Conservation (phyloP, 2,113 vertebrate genomes). For the Hippocampus comes region DNA sequence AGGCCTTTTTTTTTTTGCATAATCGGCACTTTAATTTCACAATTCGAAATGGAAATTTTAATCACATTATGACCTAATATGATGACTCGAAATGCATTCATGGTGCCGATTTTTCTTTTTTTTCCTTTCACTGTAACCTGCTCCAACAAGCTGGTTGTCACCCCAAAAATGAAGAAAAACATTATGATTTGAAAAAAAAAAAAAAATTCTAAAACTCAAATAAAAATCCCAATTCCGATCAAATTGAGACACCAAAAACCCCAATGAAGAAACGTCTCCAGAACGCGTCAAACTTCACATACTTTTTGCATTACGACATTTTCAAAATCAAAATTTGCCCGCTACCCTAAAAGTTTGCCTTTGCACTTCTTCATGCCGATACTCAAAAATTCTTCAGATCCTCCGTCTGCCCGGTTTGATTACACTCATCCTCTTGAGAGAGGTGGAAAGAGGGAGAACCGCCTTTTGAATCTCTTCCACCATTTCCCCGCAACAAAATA, state of each 20-base stretch:
- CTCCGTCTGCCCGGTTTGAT: slow-evolving; percentile 54
- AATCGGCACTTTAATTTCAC: not conserved
- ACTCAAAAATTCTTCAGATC: slow-evolving; percentile 40
- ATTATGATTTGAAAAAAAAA: no score
- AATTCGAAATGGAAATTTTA: not conserved
- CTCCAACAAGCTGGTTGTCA: not conserved
- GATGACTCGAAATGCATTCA: not conserved
- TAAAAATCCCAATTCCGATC: no score
- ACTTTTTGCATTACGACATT: no score
- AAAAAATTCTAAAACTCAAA: no score
- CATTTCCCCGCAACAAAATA: slow-evolving; percentile 52
- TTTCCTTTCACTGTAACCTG: not conserved
- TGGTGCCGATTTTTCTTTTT: not conserved
- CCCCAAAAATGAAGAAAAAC: no score
- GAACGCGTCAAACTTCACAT: no score
- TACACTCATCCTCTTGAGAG: slow-evolving; percentile 44
- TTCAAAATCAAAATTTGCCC: no score
- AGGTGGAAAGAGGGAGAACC: slow-evolving; percentile 18
- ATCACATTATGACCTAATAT: not conserved
- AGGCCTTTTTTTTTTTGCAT: not conserved
- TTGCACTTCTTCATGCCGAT: slow-evolving; percentile 35
- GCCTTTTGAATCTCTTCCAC: slow-evolving; percentile 37
- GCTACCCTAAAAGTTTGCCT: slow-evolving; percentile 5
- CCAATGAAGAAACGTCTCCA: no score
- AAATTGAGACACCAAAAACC: no score